Base-by-base conservation (phyloP, 2,888 invertebrate species). In the Beris chalybata region DNA sequence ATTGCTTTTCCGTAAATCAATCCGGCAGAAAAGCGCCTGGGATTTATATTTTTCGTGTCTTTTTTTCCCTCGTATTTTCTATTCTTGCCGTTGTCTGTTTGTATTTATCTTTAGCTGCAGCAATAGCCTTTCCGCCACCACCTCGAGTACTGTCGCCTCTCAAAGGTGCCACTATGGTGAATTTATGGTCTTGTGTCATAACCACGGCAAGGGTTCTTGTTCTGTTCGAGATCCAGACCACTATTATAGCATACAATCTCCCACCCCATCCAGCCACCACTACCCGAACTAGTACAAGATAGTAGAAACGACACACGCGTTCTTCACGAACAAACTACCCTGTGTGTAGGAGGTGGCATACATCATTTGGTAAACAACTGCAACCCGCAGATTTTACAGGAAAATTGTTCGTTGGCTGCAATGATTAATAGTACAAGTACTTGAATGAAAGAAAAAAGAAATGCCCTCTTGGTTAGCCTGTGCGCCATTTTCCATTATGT, bases 291-390 rank as follows among this genome's bases (percentile, higher is more conserved):
- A 22, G 3, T 22, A 22, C 22, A 22, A 22, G 22, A 22, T 22
- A 22, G 22, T 22, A 22, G 22, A 3, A 22, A 5, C 38, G 38
- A 38, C 38, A 32, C 32, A 38, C 38, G 9, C 9, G 5, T 9
- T 9, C 38, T 38, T 38, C 38, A 5, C 38, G 38, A 38, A 22
- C 9, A 38, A 38, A 38, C 38, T 38, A 38, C 7, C 38, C 38
- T 38, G 38, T 22, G 5, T 38, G 38, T 38, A 38, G 38, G 38
- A 3, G 38, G 38, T 38, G 30, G 43, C 13, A 47, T 48, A 59
- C 44, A 59, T 59, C 58, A 59, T 59, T 59, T 45, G 31, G 67
- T 67, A 67, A 67, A 67, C 67, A 67, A 64, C 63, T 50, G 32
- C 48, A 44, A 15, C 56, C 55, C 63, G 12, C 48, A 50, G 64